phyloP scores from a whole-genome alignment of 2,113 vertebrate genomes.

The Himantopus leucocephalus region DNA sequence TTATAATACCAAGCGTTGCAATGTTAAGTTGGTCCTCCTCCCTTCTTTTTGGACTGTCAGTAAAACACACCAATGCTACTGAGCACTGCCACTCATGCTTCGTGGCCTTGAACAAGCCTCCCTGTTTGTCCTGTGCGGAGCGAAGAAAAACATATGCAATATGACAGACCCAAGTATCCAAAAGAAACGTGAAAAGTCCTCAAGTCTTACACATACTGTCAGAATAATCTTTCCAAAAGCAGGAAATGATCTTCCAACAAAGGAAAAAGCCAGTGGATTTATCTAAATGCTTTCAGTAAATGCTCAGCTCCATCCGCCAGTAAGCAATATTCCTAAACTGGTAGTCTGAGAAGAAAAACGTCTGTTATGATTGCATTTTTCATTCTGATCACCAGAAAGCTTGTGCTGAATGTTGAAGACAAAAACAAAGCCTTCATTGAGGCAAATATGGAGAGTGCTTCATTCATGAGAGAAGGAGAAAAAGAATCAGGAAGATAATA shows the following conservation, averaged over 20 bases:
- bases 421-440: slow-evolving; percentile 65
- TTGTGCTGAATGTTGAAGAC: not conserved
- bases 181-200: not conserved
- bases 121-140: not conserved
- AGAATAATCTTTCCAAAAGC: not conserved
- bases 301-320: not conserved
- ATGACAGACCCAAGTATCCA: not conserved
- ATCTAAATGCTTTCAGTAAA: not conserved
- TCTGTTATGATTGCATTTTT: not conserved
- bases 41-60: not conserved
- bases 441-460: not conserved
- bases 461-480: slow-evolving; percentile 13
- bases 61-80: not conserved
- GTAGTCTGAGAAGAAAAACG: not conserved
- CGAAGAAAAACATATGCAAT: not conserved
- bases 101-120: not conserved
- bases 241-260: not conserved
- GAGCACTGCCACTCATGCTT: not conserved
- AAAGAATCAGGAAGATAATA: not conserved
- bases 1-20: not conserved
- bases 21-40: not conserved
- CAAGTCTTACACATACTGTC: not conserved
- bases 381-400: not conserved
- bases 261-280: not conserved
- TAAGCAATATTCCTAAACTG: not conserved